Base-by-base conservation (phyloP, 2,888 invertebrate species). In the Sepiola atlantica region DNA sequence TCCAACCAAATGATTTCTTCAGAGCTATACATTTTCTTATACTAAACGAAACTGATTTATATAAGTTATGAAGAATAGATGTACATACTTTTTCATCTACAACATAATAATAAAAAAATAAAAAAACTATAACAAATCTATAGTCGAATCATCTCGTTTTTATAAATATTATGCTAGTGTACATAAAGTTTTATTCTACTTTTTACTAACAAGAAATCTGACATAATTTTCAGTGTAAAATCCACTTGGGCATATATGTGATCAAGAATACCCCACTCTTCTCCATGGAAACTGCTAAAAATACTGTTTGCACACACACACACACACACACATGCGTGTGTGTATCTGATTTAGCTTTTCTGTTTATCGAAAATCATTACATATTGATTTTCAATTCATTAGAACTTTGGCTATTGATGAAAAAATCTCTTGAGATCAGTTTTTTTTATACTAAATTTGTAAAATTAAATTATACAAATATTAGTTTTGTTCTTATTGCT, bases 181-280 rank as follows among this genome's bases (percentile, higher is more conserved):
- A n/a, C n/a, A n/a, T n/a, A n/a, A n/a, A n/a, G 6, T 57, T 57
- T 57, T 57, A 57, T 24, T 57, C 6, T 24, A 57, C n/a, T 16
- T 77, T 77, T 77, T n/a, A 77, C 77, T 77, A 77, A 77, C 77
- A n/a, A n/a, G n/a, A 77, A 77, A 77, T 16, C n/a, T 77, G 77
- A 77, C 77, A 77, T 77, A n/a, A n/a, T 2, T 77, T 77, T 77
- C 77, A 77, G n/a, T 77, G n/a, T n/a, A 77, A n/a, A 77, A 77
- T n/a, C n/a, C 77, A 77, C 77, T 77, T 32, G 77, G n/a, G n/a
- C 77, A n/a, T 3, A 77, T n/a, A 3, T 77, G n/a, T 12, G 77
- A 20, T 77, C n/a, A 77, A 77, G 77, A n/a, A 77, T 77, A n/a
- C 77, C 1, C 3, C n/a, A 16, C n/a, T 77, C 12, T 18, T 14